phyloP scores from a whole-genome alignment of 64 coral and sea anemone genomes.

The Montipora foliosa region DNA sequence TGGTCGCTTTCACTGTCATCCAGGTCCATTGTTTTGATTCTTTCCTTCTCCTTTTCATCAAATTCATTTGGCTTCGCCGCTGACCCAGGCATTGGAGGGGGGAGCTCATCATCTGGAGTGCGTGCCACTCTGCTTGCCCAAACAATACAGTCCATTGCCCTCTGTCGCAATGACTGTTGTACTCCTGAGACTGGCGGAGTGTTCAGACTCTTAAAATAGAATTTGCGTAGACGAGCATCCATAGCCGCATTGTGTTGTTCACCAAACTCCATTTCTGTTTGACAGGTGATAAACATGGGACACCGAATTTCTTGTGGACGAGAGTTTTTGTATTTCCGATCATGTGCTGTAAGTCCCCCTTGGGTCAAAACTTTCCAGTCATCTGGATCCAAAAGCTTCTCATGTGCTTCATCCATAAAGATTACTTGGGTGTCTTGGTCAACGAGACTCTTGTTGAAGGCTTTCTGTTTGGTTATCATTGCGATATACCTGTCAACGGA shows the following conservation, averaged over 20 bases:
- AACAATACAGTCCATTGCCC: not conserved
- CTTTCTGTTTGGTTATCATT: no score
- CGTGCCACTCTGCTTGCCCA: not conserved
- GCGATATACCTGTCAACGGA: no score
- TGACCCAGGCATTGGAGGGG: not conserved
- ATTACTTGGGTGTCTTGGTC: no score
- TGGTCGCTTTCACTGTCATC: no score
- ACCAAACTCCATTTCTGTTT: not conserved
- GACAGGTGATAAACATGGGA: conserved; percentile 12
- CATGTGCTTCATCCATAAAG: not conserved
- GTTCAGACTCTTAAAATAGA: not conserved
- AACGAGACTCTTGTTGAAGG: no score
- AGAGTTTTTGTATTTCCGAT: not conserved
- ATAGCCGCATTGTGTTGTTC: not conserved
- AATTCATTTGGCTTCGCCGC: no score
- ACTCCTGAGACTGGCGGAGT: not conserved
- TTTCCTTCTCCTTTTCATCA: not conserved
- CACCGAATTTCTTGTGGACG: not conserved
- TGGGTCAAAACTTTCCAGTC: not conserved
- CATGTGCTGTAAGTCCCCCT: not conserved
- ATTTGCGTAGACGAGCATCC: not conserved
- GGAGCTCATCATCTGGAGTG: not conserved
- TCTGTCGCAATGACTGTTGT: not conserved
- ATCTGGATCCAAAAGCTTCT: not conserved
- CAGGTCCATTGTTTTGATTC: no score